Conservation (phyloP, 2,888 invertebrate species). For the Cephus pulcher region DNA sequence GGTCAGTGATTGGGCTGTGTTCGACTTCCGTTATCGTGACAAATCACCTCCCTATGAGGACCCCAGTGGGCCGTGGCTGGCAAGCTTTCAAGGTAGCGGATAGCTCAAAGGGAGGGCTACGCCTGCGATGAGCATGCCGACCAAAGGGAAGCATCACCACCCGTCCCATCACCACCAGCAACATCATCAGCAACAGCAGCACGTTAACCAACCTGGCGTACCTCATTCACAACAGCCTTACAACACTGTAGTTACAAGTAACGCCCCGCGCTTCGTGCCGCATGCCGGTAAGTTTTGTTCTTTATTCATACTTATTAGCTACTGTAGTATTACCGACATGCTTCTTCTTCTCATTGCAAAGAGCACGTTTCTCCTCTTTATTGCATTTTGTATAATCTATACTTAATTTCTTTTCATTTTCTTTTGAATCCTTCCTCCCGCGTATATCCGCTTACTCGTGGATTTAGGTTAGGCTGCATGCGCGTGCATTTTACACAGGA, state of each 20-base stretch:
- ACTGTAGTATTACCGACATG: background rate
- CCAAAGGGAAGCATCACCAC: constrained; percentile 57
- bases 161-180: constrained; percentile 51
- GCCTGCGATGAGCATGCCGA: constrained; percentile 59
- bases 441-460: background rate
- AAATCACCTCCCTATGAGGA: constrained; percentile 55
- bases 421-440: background rate
- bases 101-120: constrained; percentile 47
- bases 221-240: constrained; percentile 47
- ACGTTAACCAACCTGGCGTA: constrained; percentile 47
- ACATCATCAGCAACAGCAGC: constrained; percentile 40
- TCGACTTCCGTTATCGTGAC: constrained; percentile 8
- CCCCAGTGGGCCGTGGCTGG: constrained; percentile 47
- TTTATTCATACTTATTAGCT: constrained; percentile 3
- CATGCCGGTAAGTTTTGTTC: constrained; percentile 50
- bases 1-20: background rate
- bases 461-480: constrained; percentile 43
- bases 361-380: too few species aligned
- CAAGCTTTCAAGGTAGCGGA: constrained; percentile 51
- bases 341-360: too few species aligned
- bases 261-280: constrained; percentile 44
- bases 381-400: background rate
- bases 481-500: constrained; percentile 17
- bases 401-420: background rate
- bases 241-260: constrained; percentile 49